Conservation (phyloP, 2,113 vertebrate genomes). For the Phylloscopus whistleri region DNA sequence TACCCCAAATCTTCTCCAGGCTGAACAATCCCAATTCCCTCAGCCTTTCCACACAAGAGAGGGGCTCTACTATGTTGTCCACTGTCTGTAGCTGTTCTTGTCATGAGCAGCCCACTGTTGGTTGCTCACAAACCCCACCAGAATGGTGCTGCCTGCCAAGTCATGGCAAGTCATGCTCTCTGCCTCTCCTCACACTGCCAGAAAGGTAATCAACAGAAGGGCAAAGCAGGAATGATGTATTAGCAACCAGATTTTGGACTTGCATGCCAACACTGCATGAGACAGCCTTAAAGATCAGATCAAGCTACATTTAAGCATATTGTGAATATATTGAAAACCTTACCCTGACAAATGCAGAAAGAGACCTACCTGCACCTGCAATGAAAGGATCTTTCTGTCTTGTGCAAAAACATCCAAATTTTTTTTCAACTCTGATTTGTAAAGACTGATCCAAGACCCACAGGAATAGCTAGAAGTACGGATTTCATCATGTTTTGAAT, state of each 20-base stretch:
- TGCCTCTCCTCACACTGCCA: neutral
- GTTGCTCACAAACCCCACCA: neutral
- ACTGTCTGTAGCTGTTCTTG: neutral
- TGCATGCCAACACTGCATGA: neutral
- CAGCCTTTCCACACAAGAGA: neutral
- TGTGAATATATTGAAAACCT: neutral
- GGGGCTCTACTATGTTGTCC: neutral
- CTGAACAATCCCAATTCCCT: neutral
- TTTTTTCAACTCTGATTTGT: neutral
- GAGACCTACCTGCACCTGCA: neutral
- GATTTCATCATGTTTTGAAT: constrained; percentile 2
- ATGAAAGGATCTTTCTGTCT: neutral
- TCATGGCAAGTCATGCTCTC: neutral
- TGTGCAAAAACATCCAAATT: neutral
- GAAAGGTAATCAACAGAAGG: neutral
- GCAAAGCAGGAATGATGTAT: neutral
- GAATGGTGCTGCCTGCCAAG: neutral
- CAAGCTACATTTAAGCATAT: neutral
- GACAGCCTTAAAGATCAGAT: neutral
- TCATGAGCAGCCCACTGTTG: neutral
- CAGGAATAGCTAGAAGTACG: neutral
- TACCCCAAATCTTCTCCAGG: neutral
- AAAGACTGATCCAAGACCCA: neutral
- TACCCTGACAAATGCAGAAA: neutral
- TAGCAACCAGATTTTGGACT: neutral